Base-by-base conservation (phyloP, 2,888 invertebrate genomes). In the Pardosa pseudoannulata region DNA sequence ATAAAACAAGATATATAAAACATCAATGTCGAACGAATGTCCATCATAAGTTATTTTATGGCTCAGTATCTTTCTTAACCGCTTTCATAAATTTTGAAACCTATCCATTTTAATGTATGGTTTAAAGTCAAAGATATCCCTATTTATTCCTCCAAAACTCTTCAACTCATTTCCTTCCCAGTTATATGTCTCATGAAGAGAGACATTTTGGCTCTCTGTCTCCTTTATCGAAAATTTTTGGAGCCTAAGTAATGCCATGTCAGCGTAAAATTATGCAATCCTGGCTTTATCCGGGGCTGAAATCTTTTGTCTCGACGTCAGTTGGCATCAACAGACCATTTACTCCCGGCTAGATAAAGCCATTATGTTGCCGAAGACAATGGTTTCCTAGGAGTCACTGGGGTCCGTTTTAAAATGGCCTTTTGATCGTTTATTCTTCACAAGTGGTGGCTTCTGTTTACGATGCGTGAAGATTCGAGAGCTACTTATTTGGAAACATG, bases 241-340 rank as follows among this genome's bases (percentile, higher is more conserved):
- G 56, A 56, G 56, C 56, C 56, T 56, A 23, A 56, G 23, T 23
- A 56, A 56, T 56, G 56, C 56, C 56, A 56, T 23, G 56, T 56
- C 23, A 23, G 56, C 56, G 56, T 19, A 56, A 56, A 56, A 56
- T 56, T 56, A 56, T 56, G 56, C 56, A 56, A 5, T 23, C 23
- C 56, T 23, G 11, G 56, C 56, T 56, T 56, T 56, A 23, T 11
- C 56, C 56, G 56, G 56, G 19, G 16, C 2, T 23, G 9, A 6
- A 56, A 16, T 23, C 56, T 56, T 56, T 56, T 56, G 56, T 56
- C 56, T 56, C 23, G 56, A 23, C 23, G 56, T 56, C 19, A 23
- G 56, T 56, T 56, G 19, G 56, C 56, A 23, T 56, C 56, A 46
- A 56, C 56, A 56, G 19, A 23, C 19, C 56, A 56, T 56, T 56